Evolutionary conservation across 2,797 vertebrate species (phyloP).

Genomic region (Otus scops): DNA sequence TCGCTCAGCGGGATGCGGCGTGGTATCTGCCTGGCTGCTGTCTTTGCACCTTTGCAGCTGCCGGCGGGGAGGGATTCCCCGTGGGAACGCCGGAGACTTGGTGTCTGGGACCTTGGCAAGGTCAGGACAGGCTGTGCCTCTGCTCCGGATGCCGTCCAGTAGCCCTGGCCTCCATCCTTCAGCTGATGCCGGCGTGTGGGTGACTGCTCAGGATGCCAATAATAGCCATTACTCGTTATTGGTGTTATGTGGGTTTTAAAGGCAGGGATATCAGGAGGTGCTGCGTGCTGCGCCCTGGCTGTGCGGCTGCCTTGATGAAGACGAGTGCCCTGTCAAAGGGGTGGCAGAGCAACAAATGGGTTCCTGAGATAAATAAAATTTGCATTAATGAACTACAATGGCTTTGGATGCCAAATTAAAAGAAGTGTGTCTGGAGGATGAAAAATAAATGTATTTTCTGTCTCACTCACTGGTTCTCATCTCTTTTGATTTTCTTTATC

Average conservation of each 20-base stretch:
- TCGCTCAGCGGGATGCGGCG: background rate
- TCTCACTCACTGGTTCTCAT: background rate
- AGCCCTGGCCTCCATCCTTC: background rate
- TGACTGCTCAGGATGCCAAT: background rate
- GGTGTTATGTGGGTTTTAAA: background rate
- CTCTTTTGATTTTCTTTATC: conserved; percentile 39
- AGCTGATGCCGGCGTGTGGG: background rate
- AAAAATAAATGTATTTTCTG: conserved; percentile 21
- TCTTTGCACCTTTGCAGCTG: background rate
- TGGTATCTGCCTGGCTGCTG: conserved; percentile 28
- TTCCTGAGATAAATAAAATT: conserved; percentile 38
- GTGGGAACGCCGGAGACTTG: background rate
- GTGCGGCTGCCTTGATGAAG: conserved; percentile 28
- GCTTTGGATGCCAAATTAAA: conserved; percentile 43
- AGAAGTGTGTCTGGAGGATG: conserved; percentile 25
- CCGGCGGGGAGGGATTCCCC: background rate
- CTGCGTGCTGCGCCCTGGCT: background rate
- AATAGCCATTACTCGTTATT: background rate
- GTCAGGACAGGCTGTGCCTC: background rate
- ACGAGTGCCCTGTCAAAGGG: conserved; percentile 28
- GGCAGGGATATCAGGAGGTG: background rate
- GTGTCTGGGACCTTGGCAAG: background rate
- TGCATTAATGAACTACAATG: conserved; percentile 40
- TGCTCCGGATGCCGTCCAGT: background rate
- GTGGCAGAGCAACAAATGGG: conserved; percentile 36